A percentile compares a stretch with the other conserved stretches of the same genome.
These are phyloP conservation scores for Sorex fumeus DNA, from an alignment of 2,113 vertebrate species.

Conservation along the genomic window DNA sequence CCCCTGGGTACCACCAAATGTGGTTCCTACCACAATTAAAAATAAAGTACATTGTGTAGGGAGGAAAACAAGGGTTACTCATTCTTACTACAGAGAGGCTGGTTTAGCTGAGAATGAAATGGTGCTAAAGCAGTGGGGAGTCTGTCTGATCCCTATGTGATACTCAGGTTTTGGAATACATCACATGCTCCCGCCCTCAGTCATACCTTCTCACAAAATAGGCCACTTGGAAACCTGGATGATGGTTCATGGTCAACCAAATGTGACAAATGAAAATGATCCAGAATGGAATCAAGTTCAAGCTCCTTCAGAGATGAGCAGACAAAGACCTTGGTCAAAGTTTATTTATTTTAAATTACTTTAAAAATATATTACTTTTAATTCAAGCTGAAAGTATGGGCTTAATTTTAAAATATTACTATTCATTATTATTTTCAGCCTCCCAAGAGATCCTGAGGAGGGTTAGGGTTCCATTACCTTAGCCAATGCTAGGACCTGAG, in stretches of 20 bases:
- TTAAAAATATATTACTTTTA: too few species aligned
- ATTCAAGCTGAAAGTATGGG: too few species aligned
- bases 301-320: slow-evolving; percentile 11
- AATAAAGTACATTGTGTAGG: neutral
- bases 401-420: too few species aligned
- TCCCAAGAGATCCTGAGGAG: too few species aligned
- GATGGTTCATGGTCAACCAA: neutral
- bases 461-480: too few species aligned
- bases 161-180: neutral
- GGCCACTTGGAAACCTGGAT: slow-evolving; percentile 16
- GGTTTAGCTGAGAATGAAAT: neutral
- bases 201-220: neutral
- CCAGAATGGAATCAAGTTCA: neutral
- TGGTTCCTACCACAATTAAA: too few species aligned
- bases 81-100: neutral
- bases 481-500: too few species aligned
- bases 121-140: neutral
- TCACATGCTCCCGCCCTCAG: slow-evolving; percentile 9
- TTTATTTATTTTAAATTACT: neutral
- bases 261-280: slow-evolving; percentile 13
- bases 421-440: too few species aligned
- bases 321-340: neutral
- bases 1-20: too few species aligned
- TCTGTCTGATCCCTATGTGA: neutral
- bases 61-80: slow-evolving; percentile 4